These are phyloP conservation scores for Myotis lucifugus DNA, from an alignment of 2,113 vertebrate genomes.

Conservation along the genomic window DNA sequence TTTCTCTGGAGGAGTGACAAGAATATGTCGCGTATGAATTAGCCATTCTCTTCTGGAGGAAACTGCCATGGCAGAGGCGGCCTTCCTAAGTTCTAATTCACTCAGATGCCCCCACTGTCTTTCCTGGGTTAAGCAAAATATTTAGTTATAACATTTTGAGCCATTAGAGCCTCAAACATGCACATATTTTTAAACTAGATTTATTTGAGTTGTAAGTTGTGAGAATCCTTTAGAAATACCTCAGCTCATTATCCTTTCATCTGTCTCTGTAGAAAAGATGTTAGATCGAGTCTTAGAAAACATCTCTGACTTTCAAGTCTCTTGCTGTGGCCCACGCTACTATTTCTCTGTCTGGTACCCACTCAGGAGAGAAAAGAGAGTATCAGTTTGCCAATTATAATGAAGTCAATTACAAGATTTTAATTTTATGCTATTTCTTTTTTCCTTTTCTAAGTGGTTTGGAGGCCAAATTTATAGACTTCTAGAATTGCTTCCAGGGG, in stretches of 20 bases:
- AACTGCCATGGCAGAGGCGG: background rate
- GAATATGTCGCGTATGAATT: background rate
- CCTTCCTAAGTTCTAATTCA: slow-evolving; percentile 36
- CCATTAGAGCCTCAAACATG: background rate
- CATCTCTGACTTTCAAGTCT: background rate
- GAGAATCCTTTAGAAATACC: slow-evolving; percentile 34
- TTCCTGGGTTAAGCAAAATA: slow-evolving; percentile 57
- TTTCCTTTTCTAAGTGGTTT: background rate
- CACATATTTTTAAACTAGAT: slow-evolving; percentile 45
- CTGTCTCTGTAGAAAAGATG: slow-evolving; percentile 30
- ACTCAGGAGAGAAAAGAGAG: background rate
- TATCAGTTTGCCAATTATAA: slow-evolving; percentile 10
- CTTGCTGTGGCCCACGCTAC: rapidly evolving
- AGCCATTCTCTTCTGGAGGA: slow-evolving; percentile 14
- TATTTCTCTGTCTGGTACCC: background rate
- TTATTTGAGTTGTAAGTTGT: slow-evolving; percentile 51
- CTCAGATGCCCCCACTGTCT: slow-evolving; percentile 8
- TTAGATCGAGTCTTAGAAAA: slow-evolving; percentile 7
- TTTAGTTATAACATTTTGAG: slow-evolving; percentile 54
- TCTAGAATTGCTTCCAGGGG: background rate
- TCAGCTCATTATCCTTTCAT: slow-evolving; percentile 25
- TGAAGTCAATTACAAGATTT: background rate
- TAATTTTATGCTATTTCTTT: background rate
- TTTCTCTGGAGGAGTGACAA: slow-evolving; percentile 50
- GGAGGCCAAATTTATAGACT: background rate